A percentile compares a stretch with the other conserved stretches of the same genome.
Conservation (phyloP, 23 tunicate species). For the Botrylloides violaceus region DNA sequence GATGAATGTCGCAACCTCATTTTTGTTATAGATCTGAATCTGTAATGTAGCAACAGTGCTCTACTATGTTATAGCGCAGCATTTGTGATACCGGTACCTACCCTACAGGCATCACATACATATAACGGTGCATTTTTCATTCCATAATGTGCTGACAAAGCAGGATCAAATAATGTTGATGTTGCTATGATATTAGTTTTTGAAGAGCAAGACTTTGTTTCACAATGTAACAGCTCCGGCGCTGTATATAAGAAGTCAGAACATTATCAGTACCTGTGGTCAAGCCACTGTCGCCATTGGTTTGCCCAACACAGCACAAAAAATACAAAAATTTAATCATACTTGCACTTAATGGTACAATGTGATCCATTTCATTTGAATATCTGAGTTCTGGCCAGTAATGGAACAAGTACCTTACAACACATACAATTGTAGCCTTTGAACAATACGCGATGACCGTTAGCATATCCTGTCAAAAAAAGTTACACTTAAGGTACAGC, state of each 20-base stretch:
- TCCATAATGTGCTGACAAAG: slow-evolving; percentile 34
- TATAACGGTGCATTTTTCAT: slow-evolving; percentile 54
- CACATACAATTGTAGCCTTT: slow-evolving; percentile 38
- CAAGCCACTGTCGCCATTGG: too few relatives aligned
- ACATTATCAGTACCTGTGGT: too few relatives aligned
- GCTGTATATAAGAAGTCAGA: neutral
- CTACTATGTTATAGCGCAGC: too few relatives aligned
- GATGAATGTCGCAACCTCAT: neutral
- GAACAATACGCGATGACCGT: slow-evolving; percentile 46
- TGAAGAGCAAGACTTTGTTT: slow-evolving; percentile 38
- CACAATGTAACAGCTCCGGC: slow-evolving; percentile 24
- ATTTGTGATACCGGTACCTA: neutral
- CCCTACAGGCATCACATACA: slow-evolving; percentile 68
- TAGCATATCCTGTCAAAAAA: slow-evolving; percentile 50
- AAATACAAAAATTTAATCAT: too few relatives aligned
- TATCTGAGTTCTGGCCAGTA: slow-evolving; percentile 73
- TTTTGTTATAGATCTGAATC: neutral
- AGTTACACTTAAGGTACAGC: too few relatives aligned
- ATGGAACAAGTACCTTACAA: slow-evolving; percentile 56
- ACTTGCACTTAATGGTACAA: neutral
- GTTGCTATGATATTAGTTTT: slow-evolving; percentile 36
- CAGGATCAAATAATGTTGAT: slow-evolving; percentile 47
- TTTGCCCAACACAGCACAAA: too few relatives aligned
- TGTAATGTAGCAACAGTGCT: too few relatives aligned
- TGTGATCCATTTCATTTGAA: slow-evolving; percentile 16